phyloP scores from a whole-genome alignment of 2,888 invertebrate genomes.

The Drosophila lacicola region DNA sequence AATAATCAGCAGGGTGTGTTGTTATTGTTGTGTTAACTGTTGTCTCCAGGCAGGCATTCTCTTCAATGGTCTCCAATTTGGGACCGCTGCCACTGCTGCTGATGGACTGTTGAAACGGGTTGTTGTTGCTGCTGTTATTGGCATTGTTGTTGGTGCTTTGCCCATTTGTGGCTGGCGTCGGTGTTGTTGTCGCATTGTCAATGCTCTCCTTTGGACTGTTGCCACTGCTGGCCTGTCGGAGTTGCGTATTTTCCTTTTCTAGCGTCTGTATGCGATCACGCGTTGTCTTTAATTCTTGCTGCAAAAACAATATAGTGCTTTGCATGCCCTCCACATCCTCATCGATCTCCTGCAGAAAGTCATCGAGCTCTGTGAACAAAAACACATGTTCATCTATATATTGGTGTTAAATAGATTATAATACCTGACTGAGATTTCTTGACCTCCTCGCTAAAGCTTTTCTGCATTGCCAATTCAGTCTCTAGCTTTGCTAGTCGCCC shows the following conservation, averaged over 20 bases:
- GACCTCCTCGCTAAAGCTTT: constrained; percentile 97
- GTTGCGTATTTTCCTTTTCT: constrained; percentile 87
- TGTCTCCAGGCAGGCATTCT: constrained; percentile 67
- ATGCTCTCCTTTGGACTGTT: constrained; percentile 39
- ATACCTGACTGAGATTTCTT: constrained; percentile 97
- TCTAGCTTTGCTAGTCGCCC: constrained; percentile 97
- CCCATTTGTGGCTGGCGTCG: constrained; percentile 56
- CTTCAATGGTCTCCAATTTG: constrained; percentile 78
- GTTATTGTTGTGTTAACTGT: constrained; percentile 18
- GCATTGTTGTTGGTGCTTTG: constrained; percentile 40
- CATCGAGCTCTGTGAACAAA: constrained; percentile 91
- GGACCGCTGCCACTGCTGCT: constrained; percentile 20
- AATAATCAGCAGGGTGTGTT: constrained; percentile 35
- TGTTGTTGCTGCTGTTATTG: constrained; percentile 40
- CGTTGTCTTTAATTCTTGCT: constrained; percentile 95
- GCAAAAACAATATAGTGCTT: constrained; percentile 96
- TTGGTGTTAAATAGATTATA: constrained; percentile 17
- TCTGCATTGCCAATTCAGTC: constrained; percentile 97
- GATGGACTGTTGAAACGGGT: constrained; percentile 49
- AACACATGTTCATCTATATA: neutral
- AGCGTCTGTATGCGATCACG: constrained; percentile 89
- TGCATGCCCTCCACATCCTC: constrained; percentile 99
- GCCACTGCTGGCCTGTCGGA: constrained; percentile 65
- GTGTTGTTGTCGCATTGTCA: constrained; percentile 25
- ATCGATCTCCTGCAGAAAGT: constrained; percentile 97